phyloP scores from a whole-genome alignment of 2,797 vertebrate species.

The Sebastes ruberrimus region DNA sequence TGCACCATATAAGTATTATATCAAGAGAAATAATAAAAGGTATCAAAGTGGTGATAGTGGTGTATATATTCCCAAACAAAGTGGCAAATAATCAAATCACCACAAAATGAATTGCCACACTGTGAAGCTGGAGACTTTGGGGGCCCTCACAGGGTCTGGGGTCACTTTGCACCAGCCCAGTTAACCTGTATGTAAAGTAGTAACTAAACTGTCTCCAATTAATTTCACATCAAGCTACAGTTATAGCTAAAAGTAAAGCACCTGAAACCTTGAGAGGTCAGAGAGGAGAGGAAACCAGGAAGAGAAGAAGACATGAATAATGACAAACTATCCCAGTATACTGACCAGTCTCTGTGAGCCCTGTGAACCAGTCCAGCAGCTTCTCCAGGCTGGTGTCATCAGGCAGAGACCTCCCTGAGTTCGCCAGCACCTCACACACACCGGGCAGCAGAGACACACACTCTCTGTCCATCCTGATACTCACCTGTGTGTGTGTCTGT shows the following conservation, averaged over 20 bases:
- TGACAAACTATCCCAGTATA: neutral
- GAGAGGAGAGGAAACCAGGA: neutral
- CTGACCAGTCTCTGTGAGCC: conserved; percentile 81
- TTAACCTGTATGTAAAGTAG: neutral
- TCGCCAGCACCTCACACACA: conserved; percentile 85
- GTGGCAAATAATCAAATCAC: neutral
- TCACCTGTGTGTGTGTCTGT: too few species aligned
- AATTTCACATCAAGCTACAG: neutral
- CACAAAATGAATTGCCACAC: neutral
- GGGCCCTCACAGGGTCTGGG: neutral
- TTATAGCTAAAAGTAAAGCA: neutral
- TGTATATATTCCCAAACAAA: neutral
- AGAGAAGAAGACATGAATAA: neutral
- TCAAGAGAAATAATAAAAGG: neutral
- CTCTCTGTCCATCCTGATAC: conserved; percentile 80
- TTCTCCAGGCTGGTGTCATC: conserved; percentile 96
- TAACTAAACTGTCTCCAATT: neutral
- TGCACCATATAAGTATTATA: neutral
- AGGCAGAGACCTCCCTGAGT: conserved; percentile 78
- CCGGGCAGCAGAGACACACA: conserved; percentile 87
- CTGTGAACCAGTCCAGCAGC: conserved; percentile 91
- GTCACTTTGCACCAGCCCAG: neutral
- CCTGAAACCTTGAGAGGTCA: neutral
- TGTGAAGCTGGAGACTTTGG: neutral
- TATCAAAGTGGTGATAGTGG: too few species aligned